Base-by-base conservation (phyloP, 1,140 invertebrate species). In the Calycopis cecrops region DNA sequence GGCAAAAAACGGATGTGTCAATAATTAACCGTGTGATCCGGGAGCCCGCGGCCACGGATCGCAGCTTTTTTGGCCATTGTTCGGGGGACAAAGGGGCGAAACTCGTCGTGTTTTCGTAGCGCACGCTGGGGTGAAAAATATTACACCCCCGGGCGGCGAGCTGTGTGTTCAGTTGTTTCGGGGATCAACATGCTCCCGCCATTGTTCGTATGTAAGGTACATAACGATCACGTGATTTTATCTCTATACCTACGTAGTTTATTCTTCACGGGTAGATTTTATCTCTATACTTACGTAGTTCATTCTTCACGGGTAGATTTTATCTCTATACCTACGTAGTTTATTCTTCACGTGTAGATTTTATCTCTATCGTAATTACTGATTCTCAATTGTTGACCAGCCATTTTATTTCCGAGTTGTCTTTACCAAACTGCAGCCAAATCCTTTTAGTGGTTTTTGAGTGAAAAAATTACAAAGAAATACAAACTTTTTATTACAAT, bases 1-100 rank as follows among this genome's bases (percentile, higher is more conserved):
- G 71, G 42, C 71, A 80, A 82, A 82, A 85, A 82, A 79, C 76
- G 81, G 81, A 85, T 81, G 81, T 81, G 81, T 85, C 79, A 79
- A 85, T 85, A 85, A 85, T 85, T 85, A 82, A 82, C 79, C 71
- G 73, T 73, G 80, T 76, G 79, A 81, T 79, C 67, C 69, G 75
- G 73, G 52, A 63, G 77, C 81, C 78, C 67, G 65, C 69, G 80
- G 81, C 73, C 72, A 76, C 76, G 77, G 76, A 75, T 66, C 69
- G 69, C 63, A 55, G 67, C 67, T 67, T 70, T 76, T 71, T 75
- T 71, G 65, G 55, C 69, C 63, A 85, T 79, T 82, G 78, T 82
- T 61, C 54, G 50, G 62, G 18, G 71, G 61, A 81, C 79, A 79
- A 82, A 74, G 71, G 71, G 75, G 71, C 48, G 44, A 63, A 35